Conservation (phyloP, 2,113 vertebrate genomes). For the Vimba vimba region DNA sequence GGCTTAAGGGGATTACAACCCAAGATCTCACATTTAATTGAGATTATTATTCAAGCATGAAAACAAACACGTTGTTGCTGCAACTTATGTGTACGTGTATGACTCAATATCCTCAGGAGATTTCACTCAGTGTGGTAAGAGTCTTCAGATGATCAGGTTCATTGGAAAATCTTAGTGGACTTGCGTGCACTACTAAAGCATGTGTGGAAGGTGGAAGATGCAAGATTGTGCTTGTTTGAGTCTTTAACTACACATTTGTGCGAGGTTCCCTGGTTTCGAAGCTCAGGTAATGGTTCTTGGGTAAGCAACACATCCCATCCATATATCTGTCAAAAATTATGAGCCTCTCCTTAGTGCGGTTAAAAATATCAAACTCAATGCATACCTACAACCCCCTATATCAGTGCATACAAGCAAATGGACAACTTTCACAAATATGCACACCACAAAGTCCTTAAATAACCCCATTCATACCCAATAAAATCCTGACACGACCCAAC, state of each 20-base stretch:
- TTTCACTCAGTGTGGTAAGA: neutral
- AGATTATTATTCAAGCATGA: neutral
- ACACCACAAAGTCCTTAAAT: neutral
- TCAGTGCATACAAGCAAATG: neutral
- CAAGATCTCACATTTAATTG: neutral
- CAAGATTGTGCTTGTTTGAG: neutral
- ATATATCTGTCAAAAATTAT: neutral
- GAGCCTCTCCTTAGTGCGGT: neutral
- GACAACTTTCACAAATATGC: neutral
- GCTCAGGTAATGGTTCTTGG: neutral
- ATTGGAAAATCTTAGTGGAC: neutral
- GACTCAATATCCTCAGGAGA: neutral
- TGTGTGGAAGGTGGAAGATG: neutral
- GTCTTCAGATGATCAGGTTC: conserved; percentile 7
- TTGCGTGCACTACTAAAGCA: neutral
- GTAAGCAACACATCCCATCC: neutral
- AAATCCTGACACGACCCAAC: neutral
- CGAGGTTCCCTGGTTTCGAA: neutral
- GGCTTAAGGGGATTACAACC: neutral
- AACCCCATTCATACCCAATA: neutral
- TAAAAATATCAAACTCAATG: neutral
- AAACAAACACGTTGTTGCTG: neutral
- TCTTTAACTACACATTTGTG: neutral
- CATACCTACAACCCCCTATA: neutral
- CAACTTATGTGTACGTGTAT: neutral